phyloP scores from a whole-genome alignment of 2,113 vertebrate species.

The Regulus satrapa region DNA sequence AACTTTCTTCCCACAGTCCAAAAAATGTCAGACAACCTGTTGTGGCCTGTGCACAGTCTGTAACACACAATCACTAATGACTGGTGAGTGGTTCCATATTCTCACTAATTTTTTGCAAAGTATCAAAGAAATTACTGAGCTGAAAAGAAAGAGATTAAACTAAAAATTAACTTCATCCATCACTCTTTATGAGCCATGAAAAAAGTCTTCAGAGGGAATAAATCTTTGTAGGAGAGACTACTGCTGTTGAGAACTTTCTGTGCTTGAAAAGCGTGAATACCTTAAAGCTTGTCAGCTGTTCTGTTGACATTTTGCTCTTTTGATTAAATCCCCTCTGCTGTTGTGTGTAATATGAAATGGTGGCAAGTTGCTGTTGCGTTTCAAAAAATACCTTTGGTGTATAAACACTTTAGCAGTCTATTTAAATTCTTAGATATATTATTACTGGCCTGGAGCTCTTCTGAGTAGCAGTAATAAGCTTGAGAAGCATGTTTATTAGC shows the following conservation, averaged over 20 bases:
- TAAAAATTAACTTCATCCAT: conserved; percentile 82
- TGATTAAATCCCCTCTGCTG: conserved; percentile 31
- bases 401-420: background rate
- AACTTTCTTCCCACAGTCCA: background rate
- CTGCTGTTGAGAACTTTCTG: conserved; percentile 52
- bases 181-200: conserved; percentile 80
- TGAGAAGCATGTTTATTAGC: background rate
- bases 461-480: background rate
- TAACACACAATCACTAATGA: conserved; percentile 25
- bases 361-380: background rate
- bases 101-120: conserved; percentile 70
- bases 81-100: conserved; percentile 49
- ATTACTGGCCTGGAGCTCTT: background rate
- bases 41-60: background rate
- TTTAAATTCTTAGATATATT: background rate
- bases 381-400: background rate
- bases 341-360: background rate
- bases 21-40: background rate
- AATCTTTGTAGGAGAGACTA: conserved; percentile 67
- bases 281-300: conserved; percentile 54
- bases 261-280: conserved; percentile 55
- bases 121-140: conserved; percentile 72
- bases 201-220: conserved; percentile 69
- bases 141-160: conserved; percentile 77
- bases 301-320: conserved; percentile 50